A percentile compares a stretch with the other conserved stretches of the same genome.
These are phyloP conservation scores for Lordiphosa andalusiaca DNA, from an alignment of 2,888 invertebrate genomes.

Conservation along the genomic window DNA sequence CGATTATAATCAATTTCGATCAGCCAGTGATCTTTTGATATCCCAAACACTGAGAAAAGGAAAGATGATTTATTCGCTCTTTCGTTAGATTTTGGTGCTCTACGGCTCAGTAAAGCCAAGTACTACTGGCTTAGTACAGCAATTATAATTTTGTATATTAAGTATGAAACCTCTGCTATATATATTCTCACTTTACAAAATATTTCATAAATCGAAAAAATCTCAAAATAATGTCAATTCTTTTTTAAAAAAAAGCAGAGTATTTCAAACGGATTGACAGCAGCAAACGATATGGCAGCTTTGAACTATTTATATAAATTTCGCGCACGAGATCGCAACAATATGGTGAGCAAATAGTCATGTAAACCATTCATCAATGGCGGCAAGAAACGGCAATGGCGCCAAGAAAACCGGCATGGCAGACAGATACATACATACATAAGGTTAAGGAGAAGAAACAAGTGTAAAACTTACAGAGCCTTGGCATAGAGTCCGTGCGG, in stretches of 20 bases:
- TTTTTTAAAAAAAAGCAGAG: slow-evolving; percentile 7
- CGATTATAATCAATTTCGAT: no score
- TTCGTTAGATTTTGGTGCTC: no score
- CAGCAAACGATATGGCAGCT: slow-evolving; percentile 33
- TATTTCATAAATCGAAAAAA: no score
- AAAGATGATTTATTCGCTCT: no score
- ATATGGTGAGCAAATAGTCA: slow-evolving; percentile 38
- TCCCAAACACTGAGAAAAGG: no score
- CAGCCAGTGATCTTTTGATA: no score
- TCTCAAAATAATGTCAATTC: no score
- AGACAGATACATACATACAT: slow-evolving; percentile 3
- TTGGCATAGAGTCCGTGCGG: slow-evolving; percentile 96
- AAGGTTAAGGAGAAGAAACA: slow-evolving; percentile 9
- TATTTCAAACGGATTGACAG: slow-evolving; percentile 23
- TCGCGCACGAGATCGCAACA: slow-evolving; percentile 64
- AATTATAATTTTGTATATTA: no score
- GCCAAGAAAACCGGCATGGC: slow-evolving; percentile 40
- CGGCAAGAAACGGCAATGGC: slow-evolving; percentile 38
- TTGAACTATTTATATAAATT: slow-evolving; percentile 42
- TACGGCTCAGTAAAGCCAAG: no score
- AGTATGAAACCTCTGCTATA: no score
- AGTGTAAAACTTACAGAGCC: slow-evolving; percentile 86
- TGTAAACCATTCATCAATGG: slow-evolving; percentile 54
- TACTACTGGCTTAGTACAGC: no score
- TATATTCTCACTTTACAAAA: no score